Evolutionary conservation across 2,797 vertebrate species (phyloP).

Genomic region (Gallinago solitaria): DNA sequence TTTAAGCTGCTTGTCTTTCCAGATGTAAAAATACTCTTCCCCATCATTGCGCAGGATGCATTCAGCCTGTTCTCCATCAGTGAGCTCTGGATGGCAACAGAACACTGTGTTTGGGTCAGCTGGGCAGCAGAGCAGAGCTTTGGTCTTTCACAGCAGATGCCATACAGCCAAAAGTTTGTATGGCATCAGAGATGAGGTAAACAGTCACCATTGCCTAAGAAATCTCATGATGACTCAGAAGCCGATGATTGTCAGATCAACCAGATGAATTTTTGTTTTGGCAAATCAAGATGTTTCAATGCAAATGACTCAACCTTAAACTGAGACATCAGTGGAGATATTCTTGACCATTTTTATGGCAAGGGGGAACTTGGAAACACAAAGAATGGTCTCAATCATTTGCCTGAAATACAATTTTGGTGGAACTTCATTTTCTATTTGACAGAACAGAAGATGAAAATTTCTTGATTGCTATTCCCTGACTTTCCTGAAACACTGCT

Average conservation of each 20-base stretch:
- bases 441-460: background rate
- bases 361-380: background rate
- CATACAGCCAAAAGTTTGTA: background rate
- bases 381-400: background rate
- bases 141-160: background rate
- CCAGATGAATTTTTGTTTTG: background rate
- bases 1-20: background rate
- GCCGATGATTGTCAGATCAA: background rate
- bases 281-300: background rate
- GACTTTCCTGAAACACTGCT: background rate
- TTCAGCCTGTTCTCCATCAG: background rate
- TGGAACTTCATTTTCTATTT: background rate
- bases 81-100: background rate
- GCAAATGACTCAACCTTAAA: background rate
- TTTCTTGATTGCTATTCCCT: background rate
- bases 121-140: background rate
- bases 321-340: background rate
- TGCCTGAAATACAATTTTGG: background rate
- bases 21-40: background rate
- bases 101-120: background rate
- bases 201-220: background rate
- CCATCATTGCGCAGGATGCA: background rate
- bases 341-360: background rate
- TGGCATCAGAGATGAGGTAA: background rate
- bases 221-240: background rate